phyloP scores from a whole-genome alignment of 2,113 vertebrate species.

The Laticauda colubrina region DNA sequence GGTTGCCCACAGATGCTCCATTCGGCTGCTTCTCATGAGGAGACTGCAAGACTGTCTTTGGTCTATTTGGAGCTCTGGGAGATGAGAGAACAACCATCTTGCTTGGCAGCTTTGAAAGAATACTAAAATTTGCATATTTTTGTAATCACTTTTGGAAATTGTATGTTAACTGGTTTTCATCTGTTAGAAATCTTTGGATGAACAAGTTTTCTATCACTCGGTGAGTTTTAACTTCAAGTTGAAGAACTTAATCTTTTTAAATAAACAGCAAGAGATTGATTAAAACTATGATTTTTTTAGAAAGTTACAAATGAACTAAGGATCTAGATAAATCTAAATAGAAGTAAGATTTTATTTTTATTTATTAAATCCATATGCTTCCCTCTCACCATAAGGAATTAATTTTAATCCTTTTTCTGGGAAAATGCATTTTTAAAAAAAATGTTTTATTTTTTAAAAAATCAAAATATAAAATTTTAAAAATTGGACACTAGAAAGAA shows the following conservation, averaged over 20 bases:
- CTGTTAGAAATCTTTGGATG: neutral
- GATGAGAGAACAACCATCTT: neutral
- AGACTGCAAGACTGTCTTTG: neutral
- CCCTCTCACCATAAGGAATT: too few relatives aligned
- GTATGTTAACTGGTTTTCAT: neutral
- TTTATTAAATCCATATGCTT: too few relatives aligned
- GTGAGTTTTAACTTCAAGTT: neutral
- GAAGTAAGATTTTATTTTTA: neutral
- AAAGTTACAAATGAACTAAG: neutral
- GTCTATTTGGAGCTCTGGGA: neutral
- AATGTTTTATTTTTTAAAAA: neutral
- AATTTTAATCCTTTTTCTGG: neutral
- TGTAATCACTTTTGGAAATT: neutral
- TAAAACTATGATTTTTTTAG: neutral
- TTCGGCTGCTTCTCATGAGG: neutral
- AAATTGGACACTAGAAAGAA: neutral
- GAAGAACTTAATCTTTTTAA: neutral
- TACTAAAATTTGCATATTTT: neutral
- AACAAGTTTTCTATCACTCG: neutral
- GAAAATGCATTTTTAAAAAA: neutral
- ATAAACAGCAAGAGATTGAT: neutral
- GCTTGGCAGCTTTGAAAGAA: neutral
- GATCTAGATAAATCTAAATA: neutral
- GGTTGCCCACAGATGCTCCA: neutral
- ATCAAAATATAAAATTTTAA: neutral